Percentiles rank a stretch among this genome's conserved stretches.
Conservation (phyloP, 1,140 invertebrate species). For the Ips typographus region DNA sequence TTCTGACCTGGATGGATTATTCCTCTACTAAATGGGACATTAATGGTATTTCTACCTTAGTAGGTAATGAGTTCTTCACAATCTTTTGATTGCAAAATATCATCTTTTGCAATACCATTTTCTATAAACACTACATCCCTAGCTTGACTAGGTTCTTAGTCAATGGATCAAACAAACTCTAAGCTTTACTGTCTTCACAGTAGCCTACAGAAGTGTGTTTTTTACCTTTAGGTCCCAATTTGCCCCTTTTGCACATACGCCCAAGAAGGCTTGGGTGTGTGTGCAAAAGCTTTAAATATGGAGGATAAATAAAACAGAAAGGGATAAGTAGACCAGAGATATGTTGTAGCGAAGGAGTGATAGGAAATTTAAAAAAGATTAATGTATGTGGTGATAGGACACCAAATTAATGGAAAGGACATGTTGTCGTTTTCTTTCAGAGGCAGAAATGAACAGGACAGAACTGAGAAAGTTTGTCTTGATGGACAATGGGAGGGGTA, state of each 20-base stretch:
- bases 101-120: neutral
- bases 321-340: no score
- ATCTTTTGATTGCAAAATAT: neutral
- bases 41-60: neutral
- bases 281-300: conserved; percentile 43
- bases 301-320: no score
- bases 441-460: no score
- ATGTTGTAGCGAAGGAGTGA: no score
- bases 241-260: conserved; percentile 41
- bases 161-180: conserved; percentile 41
- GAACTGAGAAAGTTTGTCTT: no score
- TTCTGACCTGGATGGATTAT: neutral
- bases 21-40: neutral
- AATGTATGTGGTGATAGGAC: no score
- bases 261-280: conserved; percentile 43
- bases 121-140: conserved; percentile 26
- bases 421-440: no score
- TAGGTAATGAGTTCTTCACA: neutral
- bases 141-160: conserved; percentile 9
- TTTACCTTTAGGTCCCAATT: conserved; percentile 47
- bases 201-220: conserved; percentile 54
- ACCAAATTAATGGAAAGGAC: no score
- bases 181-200: conserved; percentile 49
- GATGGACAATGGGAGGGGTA: no score
- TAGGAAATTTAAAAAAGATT: no score